Evolutionary conservation across 2,888 invertebrate genomes (phyloP).

Genomic region (Pocota personata): DNA sequence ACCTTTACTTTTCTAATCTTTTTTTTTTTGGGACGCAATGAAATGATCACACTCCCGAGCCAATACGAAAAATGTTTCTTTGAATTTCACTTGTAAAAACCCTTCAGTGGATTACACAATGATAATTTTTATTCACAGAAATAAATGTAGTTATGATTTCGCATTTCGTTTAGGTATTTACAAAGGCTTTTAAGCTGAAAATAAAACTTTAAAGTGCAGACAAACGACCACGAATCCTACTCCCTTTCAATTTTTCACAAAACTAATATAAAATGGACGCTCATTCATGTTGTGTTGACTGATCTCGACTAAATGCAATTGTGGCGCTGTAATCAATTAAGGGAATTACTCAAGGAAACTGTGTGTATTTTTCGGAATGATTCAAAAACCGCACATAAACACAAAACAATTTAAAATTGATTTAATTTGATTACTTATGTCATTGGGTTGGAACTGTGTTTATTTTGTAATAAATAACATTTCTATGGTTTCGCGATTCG

Average conservation of each 20-base stretch:
- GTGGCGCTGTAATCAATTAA: conserved; percentile 13
- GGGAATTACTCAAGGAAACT: neutral
- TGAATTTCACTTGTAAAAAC: neutral
- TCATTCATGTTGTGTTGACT: neutral
- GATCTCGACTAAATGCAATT: neutral
- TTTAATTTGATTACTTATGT: conserved; percentile 30
- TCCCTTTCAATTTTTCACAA: neutral
- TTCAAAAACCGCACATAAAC: neutral
- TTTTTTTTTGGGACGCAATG: neutral
- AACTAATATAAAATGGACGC: conserved; percentile 48
- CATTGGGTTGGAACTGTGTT: conserved; percentile 5
- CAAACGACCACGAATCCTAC: neutral
- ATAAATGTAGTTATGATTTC: neutral
- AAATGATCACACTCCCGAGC: neutral
- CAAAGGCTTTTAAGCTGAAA: neutral
- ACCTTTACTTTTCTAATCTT: neutral
- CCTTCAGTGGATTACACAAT: neutral
- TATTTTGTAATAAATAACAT: conserved; percentile 21
- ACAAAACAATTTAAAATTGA: neutral
- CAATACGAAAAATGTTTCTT: conserved; percentile 4
- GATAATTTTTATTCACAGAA: neutral
- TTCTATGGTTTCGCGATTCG: conserved; percentile 39
- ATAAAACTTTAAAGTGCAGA: neutral
- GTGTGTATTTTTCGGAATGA: neutral
- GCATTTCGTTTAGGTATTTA: neutral